phyloP scores from a whole-genome alignment of 1,140 invertebrate genomes.

The Achatina immaculata region DNA sequence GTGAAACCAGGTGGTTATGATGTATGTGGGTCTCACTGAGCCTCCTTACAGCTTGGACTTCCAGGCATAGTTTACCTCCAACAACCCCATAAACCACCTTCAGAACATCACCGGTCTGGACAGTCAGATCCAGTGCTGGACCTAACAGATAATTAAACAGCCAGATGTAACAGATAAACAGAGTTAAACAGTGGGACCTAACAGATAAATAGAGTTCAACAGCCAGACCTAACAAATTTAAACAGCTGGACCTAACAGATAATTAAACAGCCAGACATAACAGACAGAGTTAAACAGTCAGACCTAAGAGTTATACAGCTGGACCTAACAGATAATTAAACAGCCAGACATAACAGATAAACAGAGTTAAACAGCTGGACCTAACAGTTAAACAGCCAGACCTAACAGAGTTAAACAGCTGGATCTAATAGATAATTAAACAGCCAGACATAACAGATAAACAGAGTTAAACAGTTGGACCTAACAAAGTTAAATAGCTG shows the following conservation, averaged over 20 bases:
- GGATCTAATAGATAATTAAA: not conserved
- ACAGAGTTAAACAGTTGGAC: not conserved
- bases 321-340: not conserved
- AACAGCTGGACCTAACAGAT: not conserved
- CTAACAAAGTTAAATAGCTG: not conserved
- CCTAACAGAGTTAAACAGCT: no score
- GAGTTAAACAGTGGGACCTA: not conserved
- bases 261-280: not conserved
- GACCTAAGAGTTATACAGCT: not conserved
- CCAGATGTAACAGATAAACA: not conserved
- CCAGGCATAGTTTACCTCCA: conserved; percentile 11
- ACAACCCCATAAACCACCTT: not conserved
- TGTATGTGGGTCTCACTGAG: not conserved
- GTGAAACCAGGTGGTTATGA: not conserved
- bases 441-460: not conserved
- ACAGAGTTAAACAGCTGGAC: no score
- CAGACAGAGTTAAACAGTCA: not conserved
- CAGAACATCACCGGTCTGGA: not conserved
- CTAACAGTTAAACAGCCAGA: no score
- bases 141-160: not conserved
- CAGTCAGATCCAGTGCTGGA: not conserved
- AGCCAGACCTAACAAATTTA: not conserved
- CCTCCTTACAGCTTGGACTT: not conserved
- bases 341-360: no score
- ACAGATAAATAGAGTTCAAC: not conserved